A percentile compares a stretch with the other conserved stretches of the same genome.
These are phyloP conservation scores for Thereuonema tuberculata DNA, from an alignment of 1,140 invertebrate genomes.

Conservation along the genomic window DNA sequence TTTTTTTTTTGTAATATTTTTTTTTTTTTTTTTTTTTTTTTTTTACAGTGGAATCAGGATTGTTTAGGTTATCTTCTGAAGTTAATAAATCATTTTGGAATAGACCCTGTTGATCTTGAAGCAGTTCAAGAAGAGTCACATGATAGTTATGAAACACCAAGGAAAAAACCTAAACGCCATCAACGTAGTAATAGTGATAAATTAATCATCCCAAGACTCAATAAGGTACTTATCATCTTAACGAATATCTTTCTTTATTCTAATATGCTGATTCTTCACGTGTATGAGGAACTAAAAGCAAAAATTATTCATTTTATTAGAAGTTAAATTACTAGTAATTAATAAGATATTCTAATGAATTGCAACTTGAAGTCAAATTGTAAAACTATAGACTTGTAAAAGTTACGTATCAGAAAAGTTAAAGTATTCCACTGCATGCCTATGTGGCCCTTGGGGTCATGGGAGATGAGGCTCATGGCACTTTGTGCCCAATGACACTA, in stretches of 20 bases:
- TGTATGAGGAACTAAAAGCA: too few species aligned
- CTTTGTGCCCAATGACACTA: too few species aligned
- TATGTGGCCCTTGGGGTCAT: too few species aligned
- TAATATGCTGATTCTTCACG: not conserved
- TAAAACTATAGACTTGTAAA: too few species aligned
- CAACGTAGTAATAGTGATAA: conserved; percentile 39
- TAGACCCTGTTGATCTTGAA: conserved; percentile 33
- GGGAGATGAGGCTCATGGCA: too few species aligned
- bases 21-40: too few species aligned
- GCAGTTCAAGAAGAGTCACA: conserved; percentile 24
- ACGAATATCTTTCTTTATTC: not conserved
- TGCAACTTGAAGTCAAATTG: too few species aligned
- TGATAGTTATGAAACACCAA: conserved; percentile 26
- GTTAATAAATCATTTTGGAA: conserved; percentile 68
- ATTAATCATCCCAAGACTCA: conserved; percentile 46
- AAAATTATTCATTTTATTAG: not conserved
- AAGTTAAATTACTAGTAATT: not conserved
- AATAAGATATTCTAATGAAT: too few species aligned
- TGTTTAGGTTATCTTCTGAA: conserved; percentile 74
- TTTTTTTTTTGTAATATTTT: too few species aligned
- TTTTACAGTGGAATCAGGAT: conserved; percentile 73
- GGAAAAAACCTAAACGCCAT: conserved; percentile 29
- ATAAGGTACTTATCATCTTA: too few species aligned
- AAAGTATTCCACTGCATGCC: too few species aligned
- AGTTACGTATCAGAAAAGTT: too few species aligned